A percentile compares a stretch with the other conserved stretches of the same genome.
Evolutionary conservation across 2,113 vertebrate species (phyloP).

Genomic region (Acrocephalus arundinaceus): DNA sequence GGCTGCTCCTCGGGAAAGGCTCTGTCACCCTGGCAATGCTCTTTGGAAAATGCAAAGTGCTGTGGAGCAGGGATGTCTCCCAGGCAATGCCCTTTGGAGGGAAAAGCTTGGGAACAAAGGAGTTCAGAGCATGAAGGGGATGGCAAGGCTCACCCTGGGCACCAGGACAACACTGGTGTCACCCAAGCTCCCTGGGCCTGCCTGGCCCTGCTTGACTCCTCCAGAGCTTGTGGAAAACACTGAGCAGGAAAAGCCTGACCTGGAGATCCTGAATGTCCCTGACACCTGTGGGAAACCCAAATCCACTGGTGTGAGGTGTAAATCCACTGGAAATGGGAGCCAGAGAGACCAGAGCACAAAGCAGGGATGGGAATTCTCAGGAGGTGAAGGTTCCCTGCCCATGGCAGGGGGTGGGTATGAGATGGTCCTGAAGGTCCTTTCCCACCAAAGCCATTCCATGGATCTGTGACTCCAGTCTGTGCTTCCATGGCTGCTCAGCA

Average conservation of each 20-base stretch:
- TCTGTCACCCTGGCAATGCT: background rate
- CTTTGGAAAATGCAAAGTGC: background rate
- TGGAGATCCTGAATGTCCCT: background rate
- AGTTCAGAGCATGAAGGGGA: background rate
- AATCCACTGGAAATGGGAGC: background rate
- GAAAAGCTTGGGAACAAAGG: background rate
- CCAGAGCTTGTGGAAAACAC: rapidly evolving
- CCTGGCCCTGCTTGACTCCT: rapidly evolving
- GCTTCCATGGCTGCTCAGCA: background rate
- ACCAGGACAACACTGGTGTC: rapidly evolving
- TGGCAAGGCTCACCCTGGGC: rapidly evolving
- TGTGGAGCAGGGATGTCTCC: background rate
- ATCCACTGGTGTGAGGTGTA: background rate
- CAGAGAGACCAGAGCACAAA: background rate
- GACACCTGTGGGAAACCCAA: background rate
- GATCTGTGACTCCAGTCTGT: background rate
- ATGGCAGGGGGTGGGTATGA: background rate
- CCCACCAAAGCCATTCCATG: background rate
- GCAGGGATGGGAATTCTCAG: background rate
- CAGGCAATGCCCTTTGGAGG: background rate
- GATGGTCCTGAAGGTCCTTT: background rate
- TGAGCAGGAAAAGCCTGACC: background rate
- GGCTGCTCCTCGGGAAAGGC: background rate
- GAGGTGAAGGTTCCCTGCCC: background rate
- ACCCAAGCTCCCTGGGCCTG: background rate